Evolutionary conservation across 2,888 invertebrate species (phyloP), one percentile per base, ranked within the genome.

Genomic region (Salpingus planirostris): DNA sequence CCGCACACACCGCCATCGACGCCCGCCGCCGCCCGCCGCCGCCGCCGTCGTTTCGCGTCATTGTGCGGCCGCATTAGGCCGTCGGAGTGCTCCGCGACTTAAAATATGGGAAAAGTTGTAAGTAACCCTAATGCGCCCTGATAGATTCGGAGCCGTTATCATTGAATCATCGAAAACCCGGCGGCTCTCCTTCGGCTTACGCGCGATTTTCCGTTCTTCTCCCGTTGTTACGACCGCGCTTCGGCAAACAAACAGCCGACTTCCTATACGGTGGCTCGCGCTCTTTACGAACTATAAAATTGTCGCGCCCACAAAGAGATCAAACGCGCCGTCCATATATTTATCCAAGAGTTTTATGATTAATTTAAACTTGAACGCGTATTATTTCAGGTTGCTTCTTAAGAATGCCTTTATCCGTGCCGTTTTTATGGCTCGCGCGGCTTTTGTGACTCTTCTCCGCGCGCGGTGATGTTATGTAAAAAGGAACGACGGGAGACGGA

Each of bases 71-170:
- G 50, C 47, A 47, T 54, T 52, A 51, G 43, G 48, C 43, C 42
- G n/a, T n/a, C n/a, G 38, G 42, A 54, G 46, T 48, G 49, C 52
- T 51, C 48, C 50, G 43, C 44, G 47, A 44, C 53, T 52, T 56
- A 56, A 59, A 59, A 58, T 60, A 60, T 60, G 56, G 53, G 56
- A 56, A 57, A 60, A 60, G 52, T 60, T 59, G 50, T 56, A 57
- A 57, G 59, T 54, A 56, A 53, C 46, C 50, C 45, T 60, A 60
- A 60, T 59, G 50, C 58, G 44, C 44, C 46, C 54, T 56, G 58
- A 60, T 60, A 59, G 59, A 58, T 57, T 60, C 49, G 40, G 46
- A 54, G 52, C 52, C 50, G 53, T 43, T 50, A 50, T 52, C 49
- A 52, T 54, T 54, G 50, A 52, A 54, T 53, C 44, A 43, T 37